Evolutionary conservation across 2,797 vertebrate genomes (phyloP).

Genomic region (Pristis pectinata): DNA sequence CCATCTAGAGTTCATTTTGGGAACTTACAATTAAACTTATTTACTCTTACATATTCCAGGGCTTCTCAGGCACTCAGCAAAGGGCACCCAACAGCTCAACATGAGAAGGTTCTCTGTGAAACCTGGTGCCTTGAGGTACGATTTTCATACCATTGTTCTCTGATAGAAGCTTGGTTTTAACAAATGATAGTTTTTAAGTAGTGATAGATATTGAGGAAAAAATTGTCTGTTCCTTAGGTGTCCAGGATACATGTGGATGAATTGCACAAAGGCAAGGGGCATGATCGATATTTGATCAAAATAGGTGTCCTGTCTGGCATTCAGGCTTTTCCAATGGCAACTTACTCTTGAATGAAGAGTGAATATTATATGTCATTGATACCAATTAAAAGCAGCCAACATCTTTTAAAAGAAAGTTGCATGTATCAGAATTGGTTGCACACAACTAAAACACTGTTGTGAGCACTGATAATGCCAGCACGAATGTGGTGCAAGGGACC

Average conservation of each 20-base stretch:
- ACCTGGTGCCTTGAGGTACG: constrained; percentile 26
- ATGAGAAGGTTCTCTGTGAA: constrained; percentile 19
- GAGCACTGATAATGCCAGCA: not conserved
- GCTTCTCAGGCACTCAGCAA: constrained; percentile 7
- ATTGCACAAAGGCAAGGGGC: not conserved
- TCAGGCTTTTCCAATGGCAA: not conserved
- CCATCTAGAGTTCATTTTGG: not conserved
- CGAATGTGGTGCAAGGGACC: not conserved
- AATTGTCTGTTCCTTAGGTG: not conserved
- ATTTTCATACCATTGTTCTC: not conserved
- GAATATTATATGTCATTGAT: not conserved
- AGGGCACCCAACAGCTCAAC: not conserved
- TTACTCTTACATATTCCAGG: not conserved
- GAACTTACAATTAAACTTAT: not conserved
- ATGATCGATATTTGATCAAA: not conserved
- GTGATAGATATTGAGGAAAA: not conserved
- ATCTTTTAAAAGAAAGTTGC: not conserved
- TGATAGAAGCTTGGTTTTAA: not conserved
- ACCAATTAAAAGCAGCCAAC: not conserved
- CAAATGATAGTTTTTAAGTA: not conserved
- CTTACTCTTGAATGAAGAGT: not conserved
- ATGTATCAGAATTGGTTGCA: no score
- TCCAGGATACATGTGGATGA: not conserved
- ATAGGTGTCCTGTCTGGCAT: not conserved
- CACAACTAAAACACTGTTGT: not conserved